These are phyloP conservation scores for Cryptotis parvus DNA, from an alignment of 2,113 vertebrate genomes.

Conservation along the genomic window DNA sequence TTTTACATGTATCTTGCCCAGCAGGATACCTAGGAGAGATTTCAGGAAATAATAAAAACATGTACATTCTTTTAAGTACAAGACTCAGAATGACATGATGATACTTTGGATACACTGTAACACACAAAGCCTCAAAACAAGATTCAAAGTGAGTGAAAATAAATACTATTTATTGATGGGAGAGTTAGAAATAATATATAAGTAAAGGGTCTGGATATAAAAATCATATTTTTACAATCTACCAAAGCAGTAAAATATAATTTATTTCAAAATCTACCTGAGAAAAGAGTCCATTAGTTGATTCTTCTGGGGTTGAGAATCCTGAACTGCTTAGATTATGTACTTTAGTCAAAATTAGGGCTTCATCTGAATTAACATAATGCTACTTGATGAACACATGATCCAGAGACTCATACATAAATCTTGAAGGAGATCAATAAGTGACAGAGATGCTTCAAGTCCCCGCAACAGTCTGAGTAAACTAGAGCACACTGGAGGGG, in stretches of 20 bases:
- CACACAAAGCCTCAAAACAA: not conserved
- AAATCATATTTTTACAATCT: not conserved
- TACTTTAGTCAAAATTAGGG: not conserved
- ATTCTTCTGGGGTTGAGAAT: not conserved
- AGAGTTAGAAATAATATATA: not conserved
- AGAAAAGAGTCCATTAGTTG: not conserved
- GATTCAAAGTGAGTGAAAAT: not conserved
- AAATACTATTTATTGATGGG: not conserved
- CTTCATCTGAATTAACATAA: not conserved
- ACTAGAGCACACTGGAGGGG: too few relatives aligned
- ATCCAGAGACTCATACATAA: too few relatives aligned
- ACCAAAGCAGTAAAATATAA: not conserved
- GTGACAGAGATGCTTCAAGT: too few relatives aligned
- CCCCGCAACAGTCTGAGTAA: too few relatives aligned
- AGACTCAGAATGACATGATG: not conserved
- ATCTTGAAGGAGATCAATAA: too few relatives aligned
- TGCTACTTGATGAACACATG: not conserved
- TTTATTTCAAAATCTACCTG: slow-evolving; percentile 9
- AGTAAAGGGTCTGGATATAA: not conserved
- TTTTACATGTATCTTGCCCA: not conserved
- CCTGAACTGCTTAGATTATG: not conserved
- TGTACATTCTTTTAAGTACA: not conserved
- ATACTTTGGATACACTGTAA: not conserved
- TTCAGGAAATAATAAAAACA: not conserved
- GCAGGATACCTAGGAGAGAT: not conserved